Evolutionary conservation across 35 echinoderm and acorn worm species (phyloP).

Genomic region (Heliocidaris tuberculata): DNA sequence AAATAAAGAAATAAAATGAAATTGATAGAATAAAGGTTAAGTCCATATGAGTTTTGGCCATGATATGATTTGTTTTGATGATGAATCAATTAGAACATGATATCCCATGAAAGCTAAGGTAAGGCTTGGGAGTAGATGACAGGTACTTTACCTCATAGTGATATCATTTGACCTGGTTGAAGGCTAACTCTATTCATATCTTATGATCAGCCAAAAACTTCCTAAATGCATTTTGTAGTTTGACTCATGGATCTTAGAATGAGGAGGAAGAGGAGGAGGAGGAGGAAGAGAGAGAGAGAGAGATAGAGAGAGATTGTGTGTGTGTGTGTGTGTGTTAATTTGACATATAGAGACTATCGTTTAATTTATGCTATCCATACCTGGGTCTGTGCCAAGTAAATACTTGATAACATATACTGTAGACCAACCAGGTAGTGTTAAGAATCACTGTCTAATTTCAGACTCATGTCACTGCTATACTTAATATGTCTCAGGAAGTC

Average conservation of each 20-base stretch:
- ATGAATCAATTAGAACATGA: background rate
- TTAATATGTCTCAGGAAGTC: background rate
- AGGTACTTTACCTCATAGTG: background rate
- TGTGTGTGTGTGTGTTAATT: background rate
- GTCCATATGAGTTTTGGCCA: background rate
- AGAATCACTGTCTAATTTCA: conserved; percentile 3
- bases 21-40: no score
- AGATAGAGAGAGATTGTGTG: no score
- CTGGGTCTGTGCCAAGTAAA: background rate
- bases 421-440: background rate
- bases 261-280: no score
- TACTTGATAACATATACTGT: background rate
- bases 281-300: background rate
- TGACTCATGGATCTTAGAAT: background rate
- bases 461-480: background rate
- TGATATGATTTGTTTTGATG: background rate
- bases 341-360: background rate
- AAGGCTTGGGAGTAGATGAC: no score
- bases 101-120: no score
- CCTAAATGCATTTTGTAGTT: background rate
- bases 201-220: background rate
- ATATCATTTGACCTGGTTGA: background rate
- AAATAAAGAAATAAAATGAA: no score
- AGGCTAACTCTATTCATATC: conserved; percentile 3
- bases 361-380: background rate